Base-by-base conservation (phyloP, 2,888 invertebrate species). In the Ferrisia virgata region DNA sequence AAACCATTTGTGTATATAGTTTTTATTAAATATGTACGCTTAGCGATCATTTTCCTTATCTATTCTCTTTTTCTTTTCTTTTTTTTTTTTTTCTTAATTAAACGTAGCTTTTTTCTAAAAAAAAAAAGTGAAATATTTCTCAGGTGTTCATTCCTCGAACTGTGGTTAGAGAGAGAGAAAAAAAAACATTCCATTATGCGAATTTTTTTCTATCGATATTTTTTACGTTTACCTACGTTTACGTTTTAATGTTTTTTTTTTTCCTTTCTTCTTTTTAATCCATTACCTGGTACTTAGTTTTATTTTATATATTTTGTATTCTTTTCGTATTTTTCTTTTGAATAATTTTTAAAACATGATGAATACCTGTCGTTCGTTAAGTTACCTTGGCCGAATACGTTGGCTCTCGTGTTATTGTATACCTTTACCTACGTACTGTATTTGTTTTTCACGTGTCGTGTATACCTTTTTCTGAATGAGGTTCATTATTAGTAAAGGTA, bases 61-160 rank as follows among this genome's bases (percentile, higher is more conserved):
- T 11, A 11, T 15, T 11, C 22, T 28, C 64, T 28, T 15, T 22
- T 25, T 58, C 2, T 28, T 15, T 28, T 28, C 25, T 28, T 58
- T 25, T 58, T 58, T 58, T 58, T 64, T 28, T 28, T n/a, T 13
- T 53, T 18, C 6, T n/a, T 2, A 43, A 53, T 18, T 1, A 22
- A 28, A 64, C 28, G 58, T 8, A 5, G 28, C 64, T 64, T 64
- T 64, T 64, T 64, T 28, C 64, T 53, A 53, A 53, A 53, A 64
- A 53, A 53, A 53, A 64, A 64, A 64, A 25, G 64, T 64, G 28
- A 64, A 28, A 22, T 53, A 53, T 64, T 58, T 64, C 64, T 64
- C 64, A 64, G 64, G 64, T 64, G 64, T 64, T 64, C 64, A 64
- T 64, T 64, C 64, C 64, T 64, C 64, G 64, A 28, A 64, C 28